Base-by-base conservation (phyloP, 2,888 invertebrate species). In the Caprella mutica region DNA sequence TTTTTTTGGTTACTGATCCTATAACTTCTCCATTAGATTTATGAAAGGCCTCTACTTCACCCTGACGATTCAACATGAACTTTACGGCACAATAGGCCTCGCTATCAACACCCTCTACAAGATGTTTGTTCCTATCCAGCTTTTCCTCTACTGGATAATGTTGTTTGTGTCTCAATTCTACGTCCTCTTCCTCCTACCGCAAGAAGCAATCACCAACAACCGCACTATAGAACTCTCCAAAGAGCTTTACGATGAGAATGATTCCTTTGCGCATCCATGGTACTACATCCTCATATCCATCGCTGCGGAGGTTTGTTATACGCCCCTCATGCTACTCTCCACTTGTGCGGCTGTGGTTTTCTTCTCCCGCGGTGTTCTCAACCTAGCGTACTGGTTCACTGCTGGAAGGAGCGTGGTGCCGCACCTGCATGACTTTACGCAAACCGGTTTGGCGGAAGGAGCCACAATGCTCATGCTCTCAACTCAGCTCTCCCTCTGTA, bases 391-490 rank as follows among this genome's bases (percentile, higher is more conserved):
- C 65, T 66, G 73, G 3, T 74, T 71, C 58, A 69, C 75, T 9
- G 71, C 72, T 61, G 75, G 75, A 8, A 67, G 70, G 51, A 68
- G 69, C 21, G 72, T 69, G 17, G 51, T 55, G 14, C 60, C 64
- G 8, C 53, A 67, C 9, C 69, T 69, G 14, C 73, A 72, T 52
- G 71, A 71, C 54, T 70, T 69, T 6, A 66, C 67, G 24, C 71
- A 72, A 53, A 68, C 68, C 52, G 77, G 78, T 5, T 76, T 76
- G 72, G 74, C 77, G 1, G 78, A 78, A 68, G 77, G 77, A 2
- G 70, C 77, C 44, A 77, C 76, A 0, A 72, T 78, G 69, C 69
- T 76, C n/a, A 68, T 78, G 2, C 71, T 78, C 8, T 75, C 77
- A 1, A 66, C 75, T 1, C 77, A 78, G 69, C 76, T 77, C 0